Conservation (phyloP, 2,888 invertebrate genomes). For the Galeopsomyia nigrocyanea region DNA sequence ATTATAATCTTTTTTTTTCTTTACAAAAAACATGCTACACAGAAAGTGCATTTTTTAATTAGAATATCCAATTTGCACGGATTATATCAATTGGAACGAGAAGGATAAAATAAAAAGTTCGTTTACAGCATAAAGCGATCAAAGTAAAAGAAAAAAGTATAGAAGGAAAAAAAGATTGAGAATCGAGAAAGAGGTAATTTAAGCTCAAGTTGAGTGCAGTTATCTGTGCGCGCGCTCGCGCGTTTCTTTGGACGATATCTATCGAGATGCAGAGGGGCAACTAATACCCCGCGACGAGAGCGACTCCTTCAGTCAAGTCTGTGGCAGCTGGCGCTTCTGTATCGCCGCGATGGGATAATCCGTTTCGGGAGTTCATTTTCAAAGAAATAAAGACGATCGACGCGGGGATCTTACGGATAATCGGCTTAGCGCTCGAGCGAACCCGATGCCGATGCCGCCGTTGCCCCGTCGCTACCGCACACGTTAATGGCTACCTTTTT, state of each 20-base stretch:
- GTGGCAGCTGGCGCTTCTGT: constrained; percentile 44
- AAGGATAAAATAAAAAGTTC: neutral
- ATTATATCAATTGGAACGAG: neutral
- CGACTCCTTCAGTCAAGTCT: neutral
- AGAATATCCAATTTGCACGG: too few relatives aligned
- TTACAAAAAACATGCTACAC: too few relatives aligned
- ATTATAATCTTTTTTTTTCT: too few relatives aligned
- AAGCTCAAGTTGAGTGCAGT: constrained; percentile 51
- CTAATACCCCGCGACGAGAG: constrained; percentile 53
- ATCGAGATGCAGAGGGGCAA: constrained; percentile 54
- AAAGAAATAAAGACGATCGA: constrained; percentile 47
- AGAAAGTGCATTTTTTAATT: too few relatives aligned
- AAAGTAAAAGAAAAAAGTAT: neutral
- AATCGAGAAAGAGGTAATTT: constrained; percentile 55
- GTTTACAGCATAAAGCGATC: neutral
- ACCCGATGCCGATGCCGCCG: constrained; percentile 21
- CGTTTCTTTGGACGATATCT: constrained; percentile 50
- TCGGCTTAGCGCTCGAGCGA: constrained; percentile 36
- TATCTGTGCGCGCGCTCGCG: constrained; percentile 24
- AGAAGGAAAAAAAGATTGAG: constrained; percentile 3
- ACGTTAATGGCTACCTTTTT: constrained; percentile 42
- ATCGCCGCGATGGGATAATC: constrained; percentile 54
- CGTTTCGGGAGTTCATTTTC: constrained; percentile 53
- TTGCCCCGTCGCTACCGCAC: neutral
- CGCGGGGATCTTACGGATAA: constrained; percentile 43